Evolutionary conservation across 2,888 invertebrate genomes (phyloP).

Genomic region (Desoria tigrina): DNA sequence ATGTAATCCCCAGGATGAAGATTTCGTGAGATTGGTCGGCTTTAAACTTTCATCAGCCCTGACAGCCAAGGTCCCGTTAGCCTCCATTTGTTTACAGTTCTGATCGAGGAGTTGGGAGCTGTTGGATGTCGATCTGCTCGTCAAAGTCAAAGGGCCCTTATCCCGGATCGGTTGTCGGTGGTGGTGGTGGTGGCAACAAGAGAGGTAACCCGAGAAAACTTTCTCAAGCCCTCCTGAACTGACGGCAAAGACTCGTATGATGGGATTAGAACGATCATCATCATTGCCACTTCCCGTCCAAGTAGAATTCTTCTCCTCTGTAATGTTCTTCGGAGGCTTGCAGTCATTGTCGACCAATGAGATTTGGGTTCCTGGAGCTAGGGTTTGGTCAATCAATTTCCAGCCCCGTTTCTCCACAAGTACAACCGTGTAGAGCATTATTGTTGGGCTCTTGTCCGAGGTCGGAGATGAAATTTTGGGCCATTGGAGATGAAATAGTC

Average conservation of each 20-base stretch:
- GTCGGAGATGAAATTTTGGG: conserved; percentile 7
- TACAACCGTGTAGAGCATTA: conserved; percentile 3
- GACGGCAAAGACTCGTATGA: conserved; percentile 35
- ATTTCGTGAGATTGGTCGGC: background rate
- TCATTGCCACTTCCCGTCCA: conserved; percentile 2
- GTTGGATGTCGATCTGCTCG: no score
- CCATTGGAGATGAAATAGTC: conserved; percentile 15
- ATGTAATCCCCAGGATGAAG: conserved; percentile 63
- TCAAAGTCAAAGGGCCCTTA: no score
- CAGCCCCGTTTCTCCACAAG: no score
- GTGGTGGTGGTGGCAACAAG: background rate
- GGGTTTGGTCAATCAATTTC: conserved; percentile 45
- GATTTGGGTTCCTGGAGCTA: conserved; percentile 32
- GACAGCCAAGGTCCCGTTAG: background rate
- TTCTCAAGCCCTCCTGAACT: conserved; percentile 29
- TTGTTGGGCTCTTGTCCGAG: background rate
- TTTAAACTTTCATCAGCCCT: background rate
- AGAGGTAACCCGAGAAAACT: conserved; percentile 34
- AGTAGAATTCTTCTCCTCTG: background rate
- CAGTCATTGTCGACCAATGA: conserved; percentile 30
- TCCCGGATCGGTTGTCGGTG: background rate
- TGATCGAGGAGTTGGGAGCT: no score
- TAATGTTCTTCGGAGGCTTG: conserved; percentile 25
- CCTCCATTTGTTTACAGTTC: background rate
- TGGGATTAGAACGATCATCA: conserved; percentile 33